Evolutionary conservation across 2,113 vertebrate genomes (phyloP), one percentile per base, ranked within the genome.

Genomic region (Rhinichthys klamathensis): DNA sequence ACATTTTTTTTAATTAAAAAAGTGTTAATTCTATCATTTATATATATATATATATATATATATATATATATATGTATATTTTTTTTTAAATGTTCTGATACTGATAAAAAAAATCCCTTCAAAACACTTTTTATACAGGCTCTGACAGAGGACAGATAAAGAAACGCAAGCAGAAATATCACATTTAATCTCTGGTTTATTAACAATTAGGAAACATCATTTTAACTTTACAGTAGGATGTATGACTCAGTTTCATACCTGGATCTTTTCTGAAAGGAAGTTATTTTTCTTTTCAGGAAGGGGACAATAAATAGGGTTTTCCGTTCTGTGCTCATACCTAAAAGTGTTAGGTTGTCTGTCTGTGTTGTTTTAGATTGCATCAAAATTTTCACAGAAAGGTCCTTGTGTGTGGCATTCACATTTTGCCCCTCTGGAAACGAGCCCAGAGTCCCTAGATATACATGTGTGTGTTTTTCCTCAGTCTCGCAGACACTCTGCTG

Each of bases 311-410:
- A 76, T 21, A 51, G 46, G 44, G 16, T 51, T 76, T 76, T 76
- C 74, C 74, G 46, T 76, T 51, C 15, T 21, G 74, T 54, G 8
- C 25, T 18, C 74, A 76, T 30, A 32, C 74, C 74, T 76, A 54
- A 54, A 76, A 54, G 46, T 51, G 74, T 76, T 16, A 1, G 7
- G 27, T 79, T 73, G 49, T 83, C 49, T 56, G 69, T 73, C 21
- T 58, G 69, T 73, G 69, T 35, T 79, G 32, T 30, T 60, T 79
- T 79, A 79, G 54, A 61, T 60, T 56, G 58, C 4, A 41, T 79
- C 54, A 60, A 11, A 79, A 60, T n/a, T 18, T 32, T 54, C 35
- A 25, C 54, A 58, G 32, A 60, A 60, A 60, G 27, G 54, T n/a
- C 51, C 54, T 41, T 32, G 46, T 76, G 74, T 54, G 74, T 76